These are phyloP conservation scores for Salpingus planirostris DNA, from an alignment of 2,888 invertebrate genomes.

Conservation along the genomic window DNA sequence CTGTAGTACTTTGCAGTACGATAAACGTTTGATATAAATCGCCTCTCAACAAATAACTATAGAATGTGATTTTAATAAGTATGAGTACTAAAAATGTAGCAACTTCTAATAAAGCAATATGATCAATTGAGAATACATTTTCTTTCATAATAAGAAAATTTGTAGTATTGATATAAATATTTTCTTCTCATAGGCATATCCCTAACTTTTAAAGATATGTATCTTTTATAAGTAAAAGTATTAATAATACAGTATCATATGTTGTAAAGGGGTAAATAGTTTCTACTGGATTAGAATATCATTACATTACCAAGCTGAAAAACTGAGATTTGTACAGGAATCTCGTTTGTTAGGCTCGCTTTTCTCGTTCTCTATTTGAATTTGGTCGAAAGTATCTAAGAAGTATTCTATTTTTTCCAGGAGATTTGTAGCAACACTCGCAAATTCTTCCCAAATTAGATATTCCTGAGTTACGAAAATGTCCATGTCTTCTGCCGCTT, in stretches of 20 bases:
- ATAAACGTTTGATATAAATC: too few species aligned
- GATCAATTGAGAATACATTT: too few species aligned
- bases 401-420: conserved; percentile 53
- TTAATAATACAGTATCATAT: not conserved
- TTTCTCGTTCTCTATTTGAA: conserved; percentile 25
- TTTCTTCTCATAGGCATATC: too few species aligned
- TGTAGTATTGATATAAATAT: too few species aligned
- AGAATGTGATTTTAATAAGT: too few species aligned
- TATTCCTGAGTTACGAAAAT: conserved; percentile 38
- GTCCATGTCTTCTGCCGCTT: conserved; percentile 35
- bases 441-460: conserved; percentile 64
- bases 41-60: too few species aligned
- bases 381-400: conserved; percentile 36
- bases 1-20: too few species aligned
- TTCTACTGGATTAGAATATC: conserved; percentile 2
- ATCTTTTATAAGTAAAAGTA: too few species aligned
- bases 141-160: too few species aligned
- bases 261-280: not conserved
- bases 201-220: too few species aligned
- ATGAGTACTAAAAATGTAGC: too few species aligned
- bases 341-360: conserved; percentile 22
- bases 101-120: too few species aligned
- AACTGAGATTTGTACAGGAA: conserved; percentile 37
- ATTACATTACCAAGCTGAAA: conserved; percentile 38
- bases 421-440: conserved; percentile 63